A percentile compares a stretch with the other conserved stretches of the same genome.
These are phyloP conservation scores for Synodontis membranacea DNA, from an alignment of 2,113 vertebrate species.

Conservation along the genomic window DNA sequence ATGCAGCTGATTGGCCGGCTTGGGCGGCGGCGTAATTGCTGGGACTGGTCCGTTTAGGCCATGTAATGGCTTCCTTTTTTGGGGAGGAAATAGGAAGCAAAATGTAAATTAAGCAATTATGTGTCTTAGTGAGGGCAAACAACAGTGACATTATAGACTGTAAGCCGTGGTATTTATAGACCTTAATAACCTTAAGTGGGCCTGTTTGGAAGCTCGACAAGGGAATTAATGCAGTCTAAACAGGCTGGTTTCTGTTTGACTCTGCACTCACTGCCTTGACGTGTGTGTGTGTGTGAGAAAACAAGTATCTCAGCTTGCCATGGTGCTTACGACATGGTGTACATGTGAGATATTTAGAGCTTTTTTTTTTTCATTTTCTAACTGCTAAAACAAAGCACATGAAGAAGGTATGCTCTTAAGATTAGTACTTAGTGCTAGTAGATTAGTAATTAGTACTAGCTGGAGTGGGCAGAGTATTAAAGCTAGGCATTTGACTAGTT, in stretches of 20 bases:
- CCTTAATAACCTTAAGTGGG: slow-evolving; percentile 75
- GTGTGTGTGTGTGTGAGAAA: slow-evolving; percentile 22
- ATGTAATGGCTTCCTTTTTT: slow-evolving; percentile 75
- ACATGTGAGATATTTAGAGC: not conserved
- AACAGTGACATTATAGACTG: slow-evolving; percentile 65
- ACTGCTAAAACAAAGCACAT: not conserved
- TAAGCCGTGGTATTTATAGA: slow-evolving; percentile 74
- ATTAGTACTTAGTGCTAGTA: too few species aligned
- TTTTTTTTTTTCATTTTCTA: not conserved
- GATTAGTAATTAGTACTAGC: not conserved
- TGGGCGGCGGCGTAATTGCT: slow-evolving; percentile 38
- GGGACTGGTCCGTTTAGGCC: slow-evolving; percentile 52
- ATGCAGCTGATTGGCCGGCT: slow-evolving; percentile 67
- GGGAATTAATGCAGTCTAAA: slow-evolving; percentile 68
- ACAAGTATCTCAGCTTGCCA: slow-evolving; percentile 40
- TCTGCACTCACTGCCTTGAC: slow-evolving; percentile 48
- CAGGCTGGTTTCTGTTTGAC: slow-evolving; percentile 62
- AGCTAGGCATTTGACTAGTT: too few species aligned
- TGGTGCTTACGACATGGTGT: not conserved
- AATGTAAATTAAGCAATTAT: slow-evolving; percentile 80
- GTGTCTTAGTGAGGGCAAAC: slow-evolving; percentile 72
- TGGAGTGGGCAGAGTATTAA: not conserved
- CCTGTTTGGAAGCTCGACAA: slow-evolving; percentile 63
- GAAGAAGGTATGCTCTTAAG: not conserved
- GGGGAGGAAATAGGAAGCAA: slow-evolving; percentile 67